phyloP scores from a whole-genome alignment of 1,140 invertebrate genomes.

The Ptiloglossa arizonensis region DNA sequence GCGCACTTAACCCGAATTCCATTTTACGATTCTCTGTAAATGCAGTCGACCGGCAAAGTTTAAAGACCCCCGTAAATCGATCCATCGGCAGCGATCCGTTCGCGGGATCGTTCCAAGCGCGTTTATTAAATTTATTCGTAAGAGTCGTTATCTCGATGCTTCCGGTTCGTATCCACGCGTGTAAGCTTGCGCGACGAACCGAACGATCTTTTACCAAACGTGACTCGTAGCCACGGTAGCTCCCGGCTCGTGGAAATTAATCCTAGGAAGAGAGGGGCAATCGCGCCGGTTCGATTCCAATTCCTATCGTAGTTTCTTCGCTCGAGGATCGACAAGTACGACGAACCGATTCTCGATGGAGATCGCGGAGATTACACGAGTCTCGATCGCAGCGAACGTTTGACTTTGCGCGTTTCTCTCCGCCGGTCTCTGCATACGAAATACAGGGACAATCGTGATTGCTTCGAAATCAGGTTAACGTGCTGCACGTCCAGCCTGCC shows the following conservation, averaged over 20 bases:
- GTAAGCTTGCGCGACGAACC: no score
- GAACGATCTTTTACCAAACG: no score
- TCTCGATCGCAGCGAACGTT: not conserved
- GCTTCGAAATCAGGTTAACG: conserved; percentile 59
- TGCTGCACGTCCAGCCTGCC: conserved; percentile 19
- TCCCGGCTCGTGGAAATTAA: no score
- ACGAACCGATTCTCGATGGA: not conserved
- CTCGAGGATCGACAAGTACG: not conserved
- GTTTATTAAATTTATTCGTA: no score
- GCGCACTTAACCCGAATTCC: conserved; percentile 52
- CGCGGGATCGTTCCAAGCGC: not conserved
- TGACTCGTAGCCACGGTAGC: no score
- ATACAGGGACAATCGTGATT: conserved; percentile 53
- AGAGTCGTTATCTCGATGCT: no score
- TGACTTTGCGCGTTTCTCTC: not conserved
- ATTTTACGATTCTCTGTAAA: conserved; percentile 42
- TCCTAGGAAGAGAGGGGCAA: no score
- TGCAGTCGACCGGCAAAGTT: not conserved
- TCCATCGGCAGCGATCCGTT: not conserved
- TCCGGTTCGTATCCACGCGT: no score
- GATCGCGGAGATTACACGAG: not conserved
- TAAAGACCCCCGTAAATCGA: conserved; percentile 10
- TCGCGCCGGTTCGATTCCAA: no score
- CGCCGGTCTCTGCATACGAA: conserved; percentile 20
- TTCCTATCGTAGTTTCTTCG: no score